Base-by-base conservation (phyloP, 1,140 invertebrate species). In the Triops cancriformis region DNA sequence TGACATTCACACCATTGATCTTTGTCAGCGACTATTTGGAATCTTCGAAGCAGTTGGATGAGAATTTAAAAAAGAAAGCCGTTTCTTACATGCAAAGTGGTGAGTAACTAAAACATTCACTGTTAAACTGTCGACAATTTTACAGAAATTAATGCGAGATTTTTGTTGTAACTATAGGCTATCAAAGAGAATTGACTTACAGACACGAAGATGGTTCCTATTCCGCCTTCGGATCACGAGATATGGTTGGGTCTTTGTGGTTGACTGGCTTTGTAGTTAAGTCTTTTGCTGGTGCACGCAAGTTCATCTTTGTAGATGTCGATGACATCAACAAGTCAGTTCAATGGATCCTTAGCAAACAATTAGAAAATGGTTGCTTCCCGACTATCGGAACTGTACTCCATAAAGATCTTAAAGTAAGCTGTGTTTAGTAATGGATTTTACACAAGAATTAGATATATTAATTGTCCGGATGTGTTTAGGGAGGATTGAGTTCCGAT, bases 191-290 rank as follows among this genome's bases (percentile, higher is more conserved):
- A 80, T 81, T 94, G 73, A 91, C 89, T 26, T 95, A 92, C 81
- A 85, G 87, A 43, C 91, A 91, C 80, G 81, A 84, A 0, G 92
- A 94, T 82, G 92, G 92, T 1, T 94, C 93, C 0, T 95, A 93
- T 84, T 93, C 92, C 41, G 92, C 92, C 0, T 95, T 94, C 82
- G 92, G 92, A 0, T 84, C 87, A 72, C 82, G 84, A 0, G 90
- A 92, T 74, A 81, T 83, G 1, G 83, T 83, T 4, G 91, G 93
- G 0, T 94, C 92, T 18, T 91, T 91, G 51, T 95, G 93, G 90
- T 85, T 95, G n/a, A 94, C 93, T 0, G 92, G 93, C 0, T 94
- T 94, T 84, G 90, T 93, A 11, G 85, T 94, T 0, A 89, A 90
- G 80, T 92, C 91, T 4, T 89, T 94, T 80, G 86, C 88, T 6